phyloP scores from a whole-genome alignment of 1,140 invertebrate species.

The Papilio aristodemus region DNA sequence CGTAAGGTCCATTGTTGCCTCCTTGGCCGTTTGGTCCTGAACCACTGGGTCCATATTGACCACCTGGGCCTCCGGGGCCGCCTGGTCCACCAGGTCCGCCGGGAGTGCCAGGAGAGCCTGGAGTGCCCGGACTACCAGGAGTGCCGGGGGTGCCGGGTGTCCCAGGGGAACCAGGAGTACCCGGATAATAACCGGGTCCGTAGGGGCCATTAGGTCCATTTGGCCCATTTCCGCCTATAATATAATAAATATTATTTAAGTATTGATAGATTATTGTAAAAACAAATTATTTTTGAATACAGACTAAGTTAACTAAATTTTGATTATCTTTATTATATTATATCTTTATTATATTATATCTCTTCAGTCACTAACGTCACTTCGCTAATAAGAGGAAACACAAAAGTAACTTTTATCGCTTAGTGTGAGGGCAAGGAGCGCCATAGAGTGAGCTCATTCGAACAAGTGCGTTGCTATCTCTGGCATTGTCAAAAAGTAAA shows the following conservation, averaged over 20 bases:
- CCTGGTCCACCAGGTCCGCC: constrained; percentile 31
- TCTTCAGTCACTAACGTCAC: too few species aligned
- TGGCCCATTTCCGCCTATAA: constrained; percentile 35
- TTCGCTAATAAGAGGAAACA: too few species aligned
- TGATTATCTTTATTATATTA: too few species aligned
- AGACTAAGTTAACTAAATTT: too few species aligned
- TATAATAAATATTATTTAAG: neutral
- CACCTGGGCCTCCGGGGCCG: constrained; percentile 21
- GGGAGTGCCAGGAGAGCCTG: constrained; percentile 39
- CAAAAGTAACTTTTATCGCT: too few species aligned
- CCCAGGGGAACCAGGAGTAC: constrained; percentile 47
- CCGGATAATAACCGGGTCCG: constrained; percentile 41
- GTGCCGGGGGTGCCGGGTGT: constrained; percentile 44
- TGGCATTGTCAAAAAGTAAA: too few species aligned
- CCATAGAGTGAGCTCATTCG: too few species aligned
- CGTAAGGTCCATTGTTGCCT: constrained; percentile 18
- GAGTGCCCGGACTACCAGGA: constrained; percentile 37
- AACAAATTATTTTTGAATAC: too few species aligned
- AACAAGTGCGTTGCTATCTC: too few species aligned
- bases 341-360: too few species aligned
- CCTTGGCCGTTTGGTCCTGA: constrained; percentile 26
- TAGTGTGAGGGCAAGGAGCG: too few species aligned
- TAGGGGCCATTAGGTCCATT: constrained; percentile 41
- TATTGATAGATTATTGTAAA: too few species aligned
- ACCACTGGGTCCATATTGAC: constrained; percentile 6